phyloP scores from a whole-genome alignment of 2,113 vertebrate species.

The Zosterops pallidus region DNA sequence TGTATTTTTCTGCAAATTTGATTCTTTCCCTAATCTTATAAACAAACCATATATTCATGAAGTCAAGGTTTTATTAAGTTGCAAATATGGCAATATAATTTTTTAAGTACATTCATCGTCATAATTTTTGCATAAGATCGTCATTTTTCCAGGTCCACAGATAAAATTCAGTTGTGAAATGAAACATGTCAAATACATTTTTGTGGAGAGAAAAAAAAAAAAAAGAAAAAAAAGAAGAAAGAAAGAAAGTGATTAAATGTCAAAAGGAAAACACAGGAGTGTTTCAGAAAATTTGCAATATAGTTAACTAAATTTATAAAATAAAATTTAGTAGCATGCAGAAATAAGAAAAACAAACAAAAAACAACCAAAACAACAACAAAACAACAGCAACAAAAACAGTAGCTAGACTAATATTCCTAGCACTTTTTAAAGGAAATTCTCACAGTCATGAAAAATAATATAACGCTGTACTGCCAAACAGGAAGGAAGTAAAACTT shows the following conservation, averaged over 20 bases:
- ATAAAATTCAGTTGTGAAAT: neutral
- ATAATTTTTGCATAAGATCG: neutral
- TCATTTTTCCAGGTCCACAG: neutral
- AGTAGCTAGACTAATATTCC: neutral
- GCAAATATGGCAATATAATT: neutral
- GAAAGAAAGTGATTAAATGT: neutral
- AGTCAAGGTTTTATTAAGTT: slow-evolving; percentile 1
- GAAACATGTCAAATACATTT: neutral
- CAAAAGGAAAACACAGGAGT: neutral
- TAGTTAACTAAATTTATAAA: neutral
- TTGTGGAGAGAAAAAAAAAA: neutral
- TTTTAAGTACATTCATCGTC: neutral
- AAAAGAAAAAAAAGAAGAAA: neutral
- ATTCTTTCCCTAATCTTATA: neutral
- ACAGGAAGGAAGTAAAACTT: neutral
- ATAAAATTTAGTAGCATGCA: neutral
- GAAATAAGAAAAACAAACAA: too few species aligned
- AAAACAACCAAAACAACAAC: neutral
- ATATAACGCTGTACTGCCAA: neutral
- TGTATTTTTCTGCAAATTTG: neutral
- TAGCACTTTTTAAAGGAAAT: neutral
- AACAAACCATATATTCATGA: slow-evolving; percentile 8
- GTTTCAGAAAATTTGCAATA: neutral
- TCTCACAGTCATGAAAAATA: neutral
- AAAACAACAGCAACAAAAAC: too few species aligned